Percentiles rank a stretch among this genome's conserved stretches.
Evolutionary conservation across 1,140 invertebrate genomes (phyloP).

Genomic region (Zophobas atratus): DNA sequence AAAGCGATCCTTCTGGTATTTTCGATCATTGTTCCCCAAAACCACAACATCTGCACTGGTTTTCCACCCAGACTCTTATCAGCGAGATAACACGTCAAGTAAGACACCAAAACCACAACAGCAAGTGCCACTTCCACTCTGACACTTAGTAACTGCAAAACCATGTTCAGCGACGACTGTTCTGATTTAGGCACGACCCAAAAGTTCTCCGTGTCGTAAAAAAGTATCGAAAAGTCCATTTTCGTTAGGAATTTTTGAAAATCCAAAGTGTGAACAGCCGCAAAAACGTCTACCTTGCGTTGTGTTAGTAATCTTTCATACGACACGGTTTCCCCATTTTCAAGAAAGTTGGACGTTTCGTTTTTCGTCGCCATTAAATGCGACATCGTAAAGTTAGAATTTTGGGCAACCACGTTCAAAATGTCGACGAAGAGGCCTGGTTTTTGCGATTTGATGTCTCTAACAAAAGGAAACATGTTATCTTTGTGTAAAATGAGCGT

Average conservation of each 20-base stretch:
- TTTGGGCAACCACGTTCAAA: neutral
- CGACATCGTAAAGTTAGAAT: neutral
- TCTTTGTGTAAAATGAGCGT: slow-evolving; percentile 12
- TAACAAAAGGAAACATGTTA: slow-evolving; percentile 7
- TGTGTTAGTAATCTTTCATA: neutral
- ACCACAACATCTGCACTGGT: neutral
- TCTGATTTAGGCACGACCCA: slow-evolving; percentile 1
- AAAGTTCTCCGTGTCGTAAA: slow-evolving; percentile 8
- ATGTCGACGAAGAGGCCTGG: slow-evolving; percentile 18
- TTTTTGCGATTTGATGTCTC: neutral
- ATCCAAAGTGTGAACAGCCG: neutral
- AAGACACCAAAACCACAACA: neutral
- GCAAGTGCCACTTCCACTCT: neutral
- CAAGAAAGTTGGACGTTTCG: neutral
- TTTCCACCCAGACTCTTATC: neutral
- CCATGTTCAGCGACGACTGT: neutral
- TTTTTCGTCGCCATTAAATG: neutral
- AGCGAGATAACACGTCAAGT: neutral
- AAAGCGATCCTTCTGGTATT: neutral
- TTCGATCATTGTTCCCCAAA: slow-evolving; percentile 6
- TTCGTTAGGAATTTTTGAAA: neutral
- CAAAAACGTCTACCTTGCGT: slow-evolving; percentile 8
- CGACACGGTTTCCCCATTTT: neutral
- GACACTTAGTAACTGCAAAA: neutral
- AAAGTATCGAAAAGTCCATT: slow-evolving; percentile 9